These are phyloP conservation scores for Pseudorhombus dupliciocellatus DNA, from an alignment of 2,113 vertebrate species.

Conservation along the genomic window DNA sequence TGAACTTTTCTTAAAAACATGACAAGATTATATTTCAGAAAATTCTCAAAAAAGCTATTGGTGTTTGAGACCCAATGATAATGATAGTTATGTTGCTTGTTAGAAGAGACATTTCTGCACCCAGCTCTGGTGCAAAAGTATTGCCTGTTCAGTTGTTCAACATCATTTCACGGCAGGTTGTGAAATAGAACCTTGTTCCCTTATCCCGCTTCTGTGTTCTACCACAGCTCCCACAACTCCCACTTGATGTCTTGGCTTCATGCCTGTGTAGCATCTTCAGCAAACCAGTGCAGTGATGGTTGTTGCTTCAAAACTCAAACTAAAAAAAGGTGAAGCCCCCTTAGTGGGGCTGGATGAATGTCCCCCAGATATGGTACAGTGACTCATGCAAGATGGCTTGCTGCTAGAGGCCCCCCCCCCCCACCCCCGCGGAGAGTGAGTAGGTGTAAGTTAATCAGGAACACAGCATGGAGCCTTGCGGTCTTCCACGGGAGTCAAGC, in stretches of 20 bases:
- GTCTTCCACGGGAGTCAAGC: conserved; percentile 66
- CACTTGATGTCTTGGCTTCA: conserved; percentile 49
- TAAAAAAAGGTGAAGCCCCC: conserved; percentile 15
- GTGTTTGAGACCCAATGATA: no score
- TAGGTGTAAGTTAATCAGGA: conserved; percentile 82
- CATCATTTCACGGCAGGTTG: conserved; percentile 44
- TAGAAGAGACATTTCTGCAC: no score
- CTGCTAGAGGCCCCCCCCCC: conserved; percentile 66
- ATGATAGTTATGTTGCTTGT: no score
- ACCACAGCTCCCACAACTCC: conserved; percentile 21
- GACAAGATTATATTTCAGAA: no score
- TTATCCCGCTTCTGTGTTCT: conserved; percentile 8
- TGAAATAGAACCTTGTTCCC: conserved; percentile 62
- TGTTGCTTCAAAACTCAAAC: conserved; percentile 26
- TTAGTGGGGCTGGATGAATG: conserved; percentile 51
- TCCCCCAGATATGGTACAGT: conserved; percentile 59
- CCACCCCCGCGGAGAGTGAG: conserved; percentile 65
- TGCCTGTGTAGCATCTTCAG: conserved; percentile 61
- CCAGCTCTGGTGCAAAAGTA: background rate
- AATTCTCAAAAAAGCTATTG: no score
- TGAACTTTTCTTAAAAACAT: no score
- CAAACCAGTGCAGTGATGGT: conserved; percentile 41
- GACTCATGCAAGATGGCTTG: conserved; percentile 69
- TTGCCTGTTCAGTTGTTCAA: conserved; percentile 57
- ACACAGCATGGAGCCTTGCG: conserved; percentile 73